Evolutionary conservation across 2,888 invertebrate genomes (phyloP).

Genomic region (Acronicta aceris): DNA sequence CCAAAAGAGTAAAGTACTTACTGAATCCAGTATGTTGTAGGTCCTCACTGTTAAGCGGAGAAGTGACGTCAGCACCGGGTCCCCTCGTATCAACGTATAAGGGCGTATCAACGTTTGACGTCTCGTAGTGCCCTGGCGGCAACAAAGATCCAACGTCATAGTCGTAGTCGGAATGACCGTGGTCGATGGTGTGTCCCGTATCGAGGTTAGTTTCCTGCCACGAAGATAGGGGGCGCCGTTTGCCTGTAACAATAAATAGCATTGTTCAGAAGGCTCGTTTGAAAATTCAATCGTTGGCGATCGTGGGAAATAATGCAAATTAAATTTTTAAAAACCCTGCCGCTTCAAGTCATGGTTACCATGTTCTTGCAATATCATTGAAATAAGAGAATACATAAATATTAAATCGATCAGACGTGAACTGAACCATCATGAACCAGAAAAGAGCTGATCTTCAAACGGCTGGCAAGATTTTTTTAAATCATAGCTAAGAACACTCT

Average conservation of each 20-base stretch:
- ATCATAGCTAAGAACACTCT: too few relatives aligned
- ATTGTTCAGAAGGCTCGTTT: too few relatives aligned
- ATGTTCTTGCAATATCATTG: too few relatives aligned
- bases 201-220: constrained; percentile 98
- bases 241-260: constrained; percentile 57
- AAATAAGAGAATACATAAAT: too few relatives aligned
- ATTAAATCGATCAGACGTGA: too few relatives aligned
- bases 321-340: too few relatives aligned
- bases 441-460: too few relatives aligned
- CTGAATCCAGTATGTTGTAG: constrained; percentile 79
- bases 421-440: too few relatives aligned
- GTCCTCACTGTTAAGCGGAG: constrained; percentile 83
- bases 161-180: constrained; percentile 87
- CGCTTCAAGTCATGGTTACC: too few relatives aligned
- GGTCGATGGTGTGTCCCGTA: constrained; percentile 93
- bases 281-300: too few relatives aligned
- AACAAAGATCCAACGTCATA: constrained; percentile 68
- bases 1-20: constrained; percentile 55
- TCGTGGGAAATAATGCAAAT: neutral
- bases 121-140: constrained; percentile 76
- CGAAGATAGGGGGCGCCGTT: constrained; percentile 90
- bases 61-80: constrained; percentile 71
- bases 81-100: constrained; percentile 92
- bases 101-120: constrained; percentile 85
- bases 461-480: too few relatives aligned